phyloP scores from a whole-genome alignment of 2,797 vertebrate genomes.

The Oryzias dopingdopingensis region DNA sequence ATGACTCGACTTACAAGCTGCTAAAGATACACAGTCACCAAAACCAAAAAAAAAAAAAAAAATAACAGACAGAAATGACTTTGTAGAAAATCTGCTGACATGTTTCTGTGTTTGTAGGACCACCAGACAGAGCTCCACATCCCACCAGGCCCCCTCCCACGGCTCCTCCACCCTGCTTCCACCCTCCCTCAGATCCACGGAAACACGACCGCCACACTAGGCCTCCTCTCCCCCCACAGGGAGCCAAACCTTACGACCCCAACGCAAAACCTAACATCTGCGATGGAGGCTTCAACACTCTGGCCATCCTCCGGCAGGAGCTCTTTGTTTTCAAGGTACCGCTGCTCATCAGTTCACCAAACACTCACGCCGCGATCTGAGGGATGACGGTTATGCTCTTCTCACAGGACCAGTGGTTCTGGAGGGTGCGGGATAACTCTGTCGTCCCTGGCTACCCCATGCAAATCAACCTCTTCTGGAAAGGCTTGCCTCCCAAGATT shows the following conservation, averaged over 20 bases:
- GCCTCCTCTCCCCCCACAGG: conserved; percentile 89
- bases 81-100: background rate
- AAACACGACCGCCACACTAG: conserved; percentile 91
- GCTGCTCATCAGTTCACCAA: background rate
- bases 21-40: conserved; percentile 3
- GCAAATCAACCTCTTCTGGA: conserved; percentile 98
- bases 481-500: conserved; percentile 91
- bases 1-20: conserved; percentile 42
- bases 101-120: conserved; percentile 77
- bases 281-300: conserved; percentile 97
- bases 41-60: background rate
- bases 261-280: conserved; percentile 98
- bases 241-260: conserved; percentile 89
- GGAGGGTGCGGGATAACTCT: conserved; percentile 95
- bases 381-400: conserved; percentile 2
- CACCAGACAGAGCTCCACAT: conserved; percentile 92
- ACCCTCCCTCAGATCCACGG: conserved; percentile 88
- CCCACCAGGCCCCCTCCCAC: conserved; percentile 94
- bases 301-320: conserved; percentile 95
- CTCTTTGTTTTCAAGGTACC: conserved; percentile 99
- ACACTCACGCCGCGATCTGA: background rate
- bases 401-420: conserved; percentile 97
- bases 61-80: conserved; percentile 4
- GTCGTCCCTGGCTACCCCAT: conserved; percentile 98
- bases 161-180: conserved; percentile 88